Evolutionary conservation across 2,113 vertebrate species (phyloP).

Genomic region (Notechis scutatus): DNA sequence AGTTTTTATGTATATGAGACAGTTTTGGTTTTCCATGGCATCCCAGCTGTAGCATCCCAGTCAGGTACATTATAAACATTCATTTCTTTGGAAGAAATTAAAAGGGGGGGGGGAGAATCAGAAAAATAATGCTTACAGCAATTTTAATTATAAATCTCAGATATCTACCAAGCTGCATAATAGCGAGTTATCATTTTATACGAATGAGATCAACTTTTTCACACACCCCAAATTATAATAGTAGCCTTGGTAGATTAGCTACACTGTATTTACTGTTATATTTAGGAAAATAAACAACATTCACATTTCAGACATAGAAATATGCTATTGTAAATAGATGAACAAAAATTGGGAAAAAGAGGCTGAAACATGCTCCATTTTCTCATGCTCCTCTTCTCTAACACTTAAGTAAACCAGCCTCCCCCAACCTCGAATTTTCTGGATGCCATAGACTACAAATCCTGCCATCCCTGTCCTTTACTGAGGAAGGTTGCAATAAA

Average conservation of each 20-base stretch:
- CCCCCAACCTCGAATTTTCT: background rate
- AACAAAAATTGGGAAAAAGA: constrained; percentile 32
- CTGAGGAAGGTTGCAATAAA: constrained; percentile 27
- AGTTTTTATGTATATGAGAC: background rate
- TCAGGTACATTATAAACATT: constrained; percentile 22
- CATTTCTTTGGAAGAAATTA: constrained; percentile 46
- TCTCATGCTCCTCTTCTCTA: constrained; percentile 8
- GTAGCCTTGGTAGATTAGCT: constrained; percentile 47
- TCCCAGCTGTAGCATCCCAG: constrained; percentile 25
- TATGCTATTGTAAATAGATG: constrained; percentile 30
- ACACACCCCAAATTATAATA: constrained; percentile 44
- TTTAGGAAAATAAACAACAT: constrained; percentile 51
- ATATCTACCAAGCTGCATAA: constrained; percentile 28
- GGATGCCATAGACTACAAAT: background rate
- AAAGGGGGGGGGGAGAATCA: constrained; percentile 34
- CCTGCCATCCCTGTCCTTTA: background rate
- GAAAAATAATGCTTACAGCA: constrained; percentile 15
- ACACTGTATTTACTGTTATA: constrained; percentile 41
- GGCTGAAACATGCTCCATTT: constrained; percentile 11
- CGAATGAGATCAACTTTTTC: constrained; percentile 43
- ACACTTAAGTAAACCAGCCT: constrained; percentile 1
- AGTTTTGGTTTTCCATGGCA: constrained; percentile 10
- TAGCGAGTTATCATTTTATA: constrained; percentile 34
- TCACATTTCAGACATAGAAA: constrained; percentile 50
- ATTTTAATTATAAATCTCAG: constrained; percentile 49